Percentiles rank a stretch among this genome's conserved stretches.
Conservation (phyloP, 1,140 invertebrate species). For the Caenorhabditis tropicalis region DNA sequence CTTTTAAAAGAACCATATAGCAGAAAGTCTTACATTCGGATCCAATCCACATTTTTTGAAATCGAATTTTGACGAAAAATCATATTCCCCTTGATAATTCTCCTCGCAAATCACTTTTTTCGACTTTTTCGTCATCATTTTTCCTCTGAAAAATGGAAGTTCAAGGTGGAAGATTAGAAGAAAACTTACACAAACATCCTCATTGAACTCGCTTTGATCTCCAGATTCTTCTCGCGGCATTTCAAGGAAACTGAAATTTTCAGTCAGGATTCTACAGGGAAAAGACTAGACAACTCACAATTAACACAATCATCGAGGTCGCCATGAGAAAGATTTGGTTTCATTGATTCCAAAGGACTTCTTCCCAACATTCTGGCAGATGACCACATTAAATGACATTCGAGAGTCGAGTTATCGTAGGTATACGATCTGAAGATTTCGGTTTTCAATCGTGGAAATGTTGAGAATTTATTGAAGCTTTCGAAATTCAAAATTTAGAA, state of each 20-base stretch:
- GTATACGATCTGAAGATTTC: constrained; percentile 9
- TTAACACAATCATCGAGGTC: constrained; percentile 29
- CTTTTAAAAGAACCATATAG: not conserved
- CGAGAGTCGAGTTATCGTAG: not conserved
- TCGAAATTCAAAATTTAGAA: no score
- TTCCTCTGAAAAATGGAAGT: not conserved
- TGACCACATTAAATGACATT: constrained; percentile 6
- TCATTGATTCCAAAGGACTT: not conserved
- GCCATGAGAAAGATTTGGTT: not conserved
- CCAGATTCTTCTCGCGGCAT: constrained; percentile 15
- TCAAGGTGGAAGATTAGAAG: not conserved
- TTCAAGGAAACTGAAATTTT: not conserved
- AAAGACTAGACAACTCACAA: not conserved
- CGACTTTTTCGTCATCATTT: constrained; percentile 27
- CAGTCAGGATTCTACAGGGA: not conserved
- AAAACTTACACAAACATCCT: constrained; percentile 19
- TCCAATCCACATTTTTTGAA: constrained; percentile 16
- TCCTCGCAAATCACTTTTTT: not conserved
- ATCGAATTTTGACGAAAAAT: constrained; percentile 6
- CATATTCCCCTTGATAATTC: not conserved
- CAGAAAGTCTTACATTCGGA: not conserved
- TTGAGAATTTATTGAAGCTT: no score
- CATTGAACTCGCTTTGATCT: constrained; percentile 14
- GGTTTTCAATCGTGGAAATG: not conserved
- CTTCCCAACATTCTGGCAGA: constrained; percentile 11